Evolutionary conservation across 2,888 invertebrate genomes (phyloP), one percentile per base, ranked within the genome.

Genomic region (Pterobdella sp.): DNA sequence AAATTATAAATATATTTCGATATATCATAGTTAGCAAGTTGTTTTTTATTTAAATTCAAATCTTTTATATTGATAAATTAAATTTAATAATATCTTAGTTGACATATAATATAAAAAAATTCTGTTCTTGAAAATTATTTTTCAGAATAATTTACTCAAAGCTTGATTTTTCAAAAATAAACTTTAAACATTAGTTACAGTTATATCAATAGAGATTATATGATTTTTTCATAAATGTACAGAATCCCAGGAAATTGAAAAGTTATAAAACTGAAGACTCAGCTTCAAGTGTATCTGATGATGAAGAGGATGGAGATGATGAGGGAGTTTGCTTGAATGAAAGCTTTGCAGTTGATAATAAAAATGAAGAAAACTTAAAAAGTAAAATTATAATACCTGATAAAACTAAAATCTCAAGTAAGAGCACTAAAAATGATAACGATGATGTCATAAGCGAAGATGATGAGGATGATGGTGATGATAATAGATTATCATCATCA

Each of bases 261-360:
- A 73, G 34, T 26, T 73, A 73, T 26, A 31, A 36, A 35, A 29
- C 56, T n/a, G 34, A 31, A 26, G 64, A 69, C 22, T 69, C 69
- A n/a, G 71, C n/a, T 22, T 68, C 74, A n/a, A 73, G 72, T 49
- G 60, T 71, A 37, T 42, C 63, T 0, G 75, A 73, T 22, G 52
- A 42, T 22, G 64, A 68, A 49, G 65, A 63, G 14, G 67, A 68
- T 22, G 74, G 77, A 68, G 75, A 77, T 70, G 76, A 77, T 67
- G 75, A 77, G 65, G 74, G 76, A 63, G 69, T 64, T 34, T 49
- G 75, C n/a, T 63, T n/a, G 32, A 34, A 31, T 65, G 32, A 65
- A 32, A 34, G 31, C n/a, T 2, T 36, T 22, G 35, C 34, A 67
- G 4, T 7, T 3, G 10, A 22, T 42, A 37, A 10, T 7, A 36